Evolutionary conservation across 1,140 invertebrate species (phyloP).

Genomic region (Asbolus verrucosus): DNA sequence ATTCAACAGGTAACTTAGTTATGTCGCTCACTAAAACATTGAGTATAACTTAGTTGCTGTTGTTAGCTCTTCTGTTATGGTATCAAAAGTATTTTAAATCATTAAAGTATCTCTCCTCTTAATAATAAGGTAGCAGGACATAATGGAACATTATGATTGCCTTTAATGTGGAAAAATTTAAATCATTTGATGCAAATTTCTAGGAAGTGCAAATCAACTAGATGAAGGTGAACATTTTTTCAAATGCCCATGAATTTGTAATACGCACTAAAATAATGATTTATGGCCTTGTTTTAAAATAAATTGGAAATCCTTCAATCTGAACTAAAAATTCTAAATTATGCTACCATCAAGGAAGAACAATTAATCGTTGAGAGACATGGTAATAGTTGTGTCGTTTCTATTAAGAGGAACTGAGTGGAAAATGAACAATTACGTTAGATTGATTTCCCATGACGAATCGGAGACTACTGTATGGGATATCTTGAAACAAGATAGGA

Average conservation of each 20-base stretch:
- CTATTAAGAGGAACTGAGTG: slow-evolving; percentile 1
- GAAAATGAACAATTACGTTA: slow-evolving; percentile 27
- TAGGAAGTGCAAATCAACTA: too few species aligned
- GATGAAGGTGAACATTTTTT: too few species aligned
- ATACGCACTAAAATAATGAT: too few species aligned
- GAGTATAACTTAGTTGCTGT: slow-evolving; percentile 14
- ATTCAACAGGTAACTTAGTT: slow-evolving; percentile 48
- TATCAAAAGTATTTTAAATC: neutral
- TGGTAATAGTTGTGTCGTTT: neutral
- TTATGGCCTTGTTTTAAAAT: too few species aligned
- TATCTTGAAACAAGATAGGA: slow-evolving; percentile 16
- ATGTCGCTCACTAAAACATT: slow-evolving; percentile 11
- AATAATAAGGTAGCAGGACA: too few species aligned
- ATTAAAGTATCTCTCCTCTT: too few species aligned
- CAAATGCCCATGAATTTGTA: too few species aligned
- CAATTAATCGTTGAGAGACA: neutral
- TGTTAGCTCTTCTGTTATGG: neutral
- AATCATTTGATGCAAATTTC: too few species aligned
- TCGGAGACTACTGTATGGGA: neutral
- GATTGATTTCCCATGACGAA: slow-evolving; percentile 27
- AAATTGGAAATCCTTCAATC: too few species aligned
- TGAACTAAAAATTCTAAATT: neutral
- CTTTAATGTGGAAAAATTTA: too few species aligned
- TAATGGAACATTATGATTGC: too few species aligned
- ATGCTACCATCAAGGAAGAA: slow-evolving; percentile 3